Evolutionary conservation across 2,888 invertebrate genomes (phyloP), one percentile per base, ranked within the genome.

Genomic region (Synergus gifuensis): DNA sequence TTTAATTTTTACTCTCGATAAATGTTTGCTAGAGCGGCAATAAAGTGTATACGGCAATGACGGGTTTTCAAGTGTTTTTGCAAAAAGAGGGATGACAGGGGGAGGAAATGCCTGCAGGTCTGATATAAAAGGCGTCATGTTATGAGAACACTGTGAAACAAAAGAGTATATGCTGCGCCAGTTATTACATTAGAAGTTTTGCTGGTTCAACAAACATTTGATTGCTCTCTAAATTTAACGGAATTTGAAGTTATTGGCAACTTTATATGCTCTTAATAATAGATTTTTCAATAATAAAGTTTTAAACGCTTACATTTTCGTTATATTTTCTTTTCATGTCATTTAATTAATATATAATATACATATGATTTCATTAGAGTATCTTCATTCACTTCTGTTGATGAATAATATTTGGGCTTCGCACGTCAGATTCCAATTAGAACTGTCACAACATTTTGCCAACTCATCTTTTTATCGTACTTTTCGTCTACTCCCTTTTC

Each of bases 1-100:
- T 69, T 49, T 69, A 49, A 16, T 69, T 36, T 67, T 46, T n/a
- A 66, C 11, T 4, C 67, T 44, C 49, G 36, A 69, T 69, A 69
- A 69, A 69, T 69, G 69, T 69, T 69, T 69, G 49, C 36, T 49
- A 28, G 69, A 69, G 28, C 22, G 49, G 49, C 49, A 36, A 49
- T 69, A 69, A 69, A 69, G 28, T 69, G 12, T 28, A 69, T 36
- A 16, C 69, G 28, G 3, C 49, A 69, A 69, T 69, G 49, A 69
- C 4, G 69, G 69, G 69, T 49, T 69, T 44, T 54, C 69, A 36
- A 69, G 49, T 69, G 36, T 69, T 69, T 69, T 49, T 69, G 12
- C 44, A 5, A 18, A 3, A 44, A 18, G 66, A 18, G 66, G 44
- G 40, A 44, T 44, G 44, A 66, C 42, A 18, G 44, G 9, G 11